Evolutionary conservation across 2,888 invertebrate species (phyloP), one percentile per base, ranked within the genome.

Genomic region (Amblyjoppa fuscipennis): DNA sequence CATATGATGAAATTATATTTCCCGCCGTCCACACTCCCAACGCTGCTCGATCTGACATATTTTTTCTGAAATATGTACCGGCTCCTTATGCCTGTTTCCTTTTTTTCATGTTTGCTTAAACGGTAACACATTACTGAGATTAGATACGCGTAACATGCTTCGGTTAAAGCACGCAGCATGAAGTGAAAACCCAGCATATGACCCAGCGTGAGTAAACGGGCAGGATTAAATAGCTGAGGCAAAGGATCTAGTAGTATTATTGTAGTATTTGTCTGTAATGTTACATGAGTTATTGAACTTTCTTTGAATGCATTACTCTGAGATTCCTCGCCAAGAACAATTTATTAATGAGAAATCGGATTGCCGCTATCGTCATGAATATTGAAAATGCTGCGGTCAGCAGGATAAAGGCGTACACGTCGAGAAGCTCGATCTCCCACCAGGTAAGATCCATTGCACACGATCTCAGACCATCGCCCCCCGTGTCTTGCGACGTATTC

Each of bases 391-490:
- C 20, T 13, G 20, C 51, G 49, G 41, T 69, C 0, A 85, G 9
- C 7, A 83, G 25, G 0, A 86, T 9, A 3, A 89, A 79, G 5
- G 74, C 81, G 51, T 87, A 87, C 0, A 93, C 88, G 71, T 93
- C 93, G 0, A 93, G 4, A 0, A 93, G 83, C 3, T 88, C 74
- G 3, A 91, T 7, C 81, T 93, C 90, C 93, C 93, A 94, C 93
- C 93, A 93, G 0, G 87, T n/a, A 49, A 93, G 81, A 73, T 92
- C 87, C 82, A 90, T 78, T 0, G 91, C 91, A 0, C 91, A 89
- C 16, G 93, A 92, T 87, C 90, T 91, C 3, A 93, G 79, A 0
- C 80, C 85, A 7, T 92, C 74, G 4, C 73, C 87, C 3, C 93
- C 93, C 93, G 49, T 92, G 85, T 85, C 88, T 91, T 34, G 89